Base-by-base conservation (phyloP, 2,797 vertebrate species). In the Rhinichthys osculus region DNA sequence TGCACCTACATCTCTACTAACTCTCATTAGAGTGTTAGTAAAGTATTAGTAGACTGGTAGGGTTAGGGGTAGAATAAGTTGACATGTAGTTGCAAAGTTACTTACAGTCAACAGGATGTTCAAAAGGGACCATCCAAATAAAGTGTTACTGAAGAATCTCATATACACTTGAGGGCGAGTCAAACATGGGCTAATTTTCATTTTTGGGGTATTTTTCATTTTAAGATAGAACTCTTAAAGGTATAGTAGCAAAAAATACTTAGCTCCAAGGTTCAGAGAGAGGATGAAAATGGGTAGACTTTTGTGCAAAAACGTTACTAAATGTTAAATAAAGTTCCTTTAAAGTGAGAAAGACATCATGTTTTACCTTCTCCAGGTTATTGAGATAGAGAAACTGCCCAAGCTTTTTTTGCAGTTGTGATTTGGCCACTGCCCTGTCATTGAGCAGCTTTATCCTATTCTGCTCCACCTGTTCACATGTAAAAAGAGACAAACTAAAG, bases 391-490 rank as follows among this genome's bases (percentile, higher is more conserved):
- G 95, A 89, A 98, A 96, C 91, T 99, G 98, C 8, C 98, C 98
- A 13, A 99, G 95, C 92, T 99, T 99, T 94, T 99, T 99, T 73
- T 99, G 98, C 78, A 99, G 96, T 57, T 99, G 98, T 81, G 98
- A 99, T 90, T 97, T 96, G 50, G 98, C 97, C 93, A 99, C 96
- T 0, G 97, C 97, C 89, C 97, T 97, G 93, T 99, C 98, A 83
- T 99, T 99, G 84, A 99, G 81, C n/a, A 99, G 96, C 91, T 99
- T 99, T n/a, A 97, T 96, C 88, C 97, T 92, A 93, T 99, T 99
- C 93, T 99, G 98, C 89, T 99, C 98, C 89, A 99, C 98, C 98
- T 99, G 88, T 11, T 86, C 40, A 73, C 78, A 47, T 23, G 27
- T 23, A 2, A 4, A 1, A 76, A 71, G 7, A 44, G 9, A 44